These are phyloP conservation scores for Drepana falcataria DNA, from an alignment of 2,888 invertebrate genomes.

Conservation along the genomic window DNA sequence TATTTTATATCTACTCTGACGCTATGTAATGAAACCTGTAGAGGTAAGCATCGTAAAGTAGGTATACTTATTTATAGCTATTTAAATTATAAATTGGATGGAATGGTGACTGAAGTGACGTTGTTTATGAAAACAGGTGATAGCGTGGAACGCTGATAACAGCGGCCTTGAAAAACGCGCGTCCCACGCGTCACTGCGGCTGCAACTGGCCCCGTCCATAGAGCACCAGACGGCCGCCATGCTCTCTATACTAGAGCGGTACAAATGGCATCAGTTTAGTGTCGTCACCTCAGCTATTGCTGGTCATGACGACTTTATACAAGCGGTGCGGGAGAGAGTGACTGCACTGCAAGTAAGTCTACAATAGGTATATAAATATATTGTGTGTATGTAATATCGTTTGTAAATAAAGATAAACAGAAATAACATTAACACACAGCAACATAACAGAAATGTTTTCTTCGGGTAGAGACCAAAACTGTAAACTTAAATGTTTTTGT, in stretches of 20 bases:
- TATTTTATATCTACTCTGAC: slow-evolving; percentile 2
- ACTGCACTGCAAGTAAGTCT: slow-evolving; percentile 85
- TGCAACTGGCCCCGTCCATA: slow-evolving; percentile 97
- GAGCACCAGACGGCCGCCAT: slow-evolving; percentile 98
- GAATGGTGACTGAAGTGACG: neutral
- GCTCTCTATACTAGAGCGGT: slow-evolving; percentile 95
- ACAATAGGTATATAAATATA: neutral
- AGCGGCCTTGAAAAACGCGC: slow-evolving; percentile 90
- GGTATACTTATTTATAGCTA: too few species aligned
- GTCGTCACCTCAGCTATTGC: slow-evolving; percentile 96
- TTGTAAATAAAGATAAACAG: too few species aligned
- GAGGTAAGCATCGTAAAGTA: neutral
- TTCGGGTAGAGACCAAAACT: too few species aligned
- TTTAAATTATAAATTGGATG: neutral
- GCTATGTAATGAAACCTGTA: neutral
- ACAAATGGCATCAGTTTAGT: slow-evolving; percentile 97
- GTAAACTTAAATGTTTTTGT: too few species aligned
- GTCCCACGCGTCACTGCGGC: slow-evolving; percentile 91
- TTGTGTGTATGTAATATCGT: too few species aligned
- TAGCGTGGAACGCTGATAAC: slow-evolving; percentile 98
- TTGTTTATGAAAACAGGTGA: slow-evolving; percentile 74
- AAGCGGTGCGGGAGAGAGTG: slow-evolving; percentile 93
- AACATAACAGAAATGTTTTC: too few species aligned
- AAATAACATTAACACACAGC: too few species aligned
- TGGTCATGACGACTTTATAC: slow-evolving; percentile 96